Base-by-base conservation (phyloP, 2,888 invertebrate genomes). In the Hypomecis atomaria region DNA sequence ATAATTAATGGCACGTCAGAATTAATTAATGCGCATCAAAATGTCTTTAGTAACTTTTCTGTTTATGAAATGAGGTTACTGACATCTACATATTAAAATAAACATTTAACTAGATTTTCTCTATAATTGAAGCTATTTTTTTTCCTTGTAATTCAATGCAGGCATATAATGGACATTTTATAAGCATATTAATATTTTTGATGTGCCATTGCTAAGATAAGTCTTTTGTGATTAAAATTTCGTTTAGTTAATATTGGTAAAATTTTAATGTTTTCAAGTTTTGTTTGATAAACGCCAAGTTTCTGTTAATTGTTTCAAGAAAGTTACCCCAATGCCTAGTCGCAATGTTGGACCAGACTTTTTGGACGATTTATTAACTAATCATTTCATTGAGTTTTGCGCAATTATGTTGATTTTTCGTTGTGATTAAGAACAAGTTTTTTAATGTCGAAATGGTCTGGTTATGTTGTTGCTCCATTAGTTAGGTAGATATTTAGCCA, bases 401-500 rank as follows among this genome's bases (percentile, higher is more conserved):
- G 70, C 73, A 70, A 70, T 60, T 61, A 50, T 66, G 72, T 74
- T 70, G 47, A 69, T 59, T 57, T 75, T 76, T 70, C 73, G 71
- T 77, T 73, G 73, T 75, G 73, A 75, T 71, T 72, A 72, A 72
- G 72, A 72, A 76, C 68, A 73, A 69, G 76, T 75, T 71, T 75
- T 74, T 68, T 72, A 71, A 75, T 71, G 78, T 81, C 79, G 77
- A 87, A 87, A 87, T 85, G 86, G 86, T 89, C 91, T 87, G 86
- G 84, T 85, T 82, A 78, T 85, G 82, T 85, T 82, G 87, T 87
- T 88, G 91, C 90, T 91, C 90, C 89, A 91, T 91, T 92, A 91
- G 91, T 88, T 92, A 92, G 90, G 79, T 86, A 87, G 87, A 86
- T 83, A 89, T 89, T 87, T 91, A 91, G 91, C 82, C 87, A 89